A percentile compares a stretch with the other conserved stretches of the same genome.
Conservation (phyloP, 2,113 vertebrate species). For the Platysternon megacephalum region DNA sequence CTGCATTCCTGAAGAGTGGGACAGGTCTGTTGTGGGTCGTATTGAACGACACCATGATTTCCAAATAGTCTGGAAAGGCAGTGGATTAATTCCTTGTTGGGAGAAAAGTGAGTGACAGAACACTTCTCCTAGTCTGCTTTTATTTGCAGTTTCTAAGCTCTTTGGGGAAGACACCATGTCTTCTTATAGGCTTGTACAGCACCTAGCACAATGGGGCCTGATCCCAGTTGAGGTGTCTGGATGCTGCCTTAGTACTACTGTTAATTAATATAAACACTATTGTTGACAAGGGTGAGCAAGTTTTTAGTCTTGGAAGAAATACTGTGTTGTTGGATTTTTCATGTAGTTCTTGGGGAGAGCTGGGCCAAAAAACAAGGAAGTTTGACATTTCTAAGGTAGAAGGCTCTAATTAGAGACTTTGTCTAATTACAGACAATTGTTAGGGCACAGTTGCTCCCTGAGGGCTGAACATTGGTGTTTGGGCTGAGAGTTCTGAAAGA, state of each 20-base stretch:
- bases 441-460: background rate
- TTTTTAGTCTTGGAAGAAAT: background rate
- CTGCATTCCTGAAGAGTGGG: background rate
- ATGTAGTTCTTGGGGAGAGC: background rate
- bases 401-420: no score
- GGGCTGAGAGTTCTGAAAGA: fast-evolving
- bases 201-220: background rate
- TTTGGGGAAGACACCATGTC: background rate
- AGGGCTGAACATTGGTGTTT: background rate
- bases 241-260: background rate
- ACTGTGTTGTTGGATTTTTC: background rate
- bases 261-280: background rate
- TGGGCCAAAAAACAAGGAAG: background rate
- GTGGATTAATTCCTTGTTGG: background rate
- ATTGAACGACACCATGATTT: background rate
- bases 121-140: background rate
- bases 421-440: background rate
- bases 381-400: no score
- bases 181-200: background rate
- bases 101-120: background rate
- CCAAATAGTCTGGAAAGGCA: background rate
- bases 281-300: background rate
- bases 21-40: background rate
- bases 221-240: background rate
- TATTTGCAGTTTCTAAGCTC: background rate